These are phyloP conservation scores for Meganola albula DNA, from an alignment of 2,888 invertebrate genomes.

Conservation along the genomic window DNA sequence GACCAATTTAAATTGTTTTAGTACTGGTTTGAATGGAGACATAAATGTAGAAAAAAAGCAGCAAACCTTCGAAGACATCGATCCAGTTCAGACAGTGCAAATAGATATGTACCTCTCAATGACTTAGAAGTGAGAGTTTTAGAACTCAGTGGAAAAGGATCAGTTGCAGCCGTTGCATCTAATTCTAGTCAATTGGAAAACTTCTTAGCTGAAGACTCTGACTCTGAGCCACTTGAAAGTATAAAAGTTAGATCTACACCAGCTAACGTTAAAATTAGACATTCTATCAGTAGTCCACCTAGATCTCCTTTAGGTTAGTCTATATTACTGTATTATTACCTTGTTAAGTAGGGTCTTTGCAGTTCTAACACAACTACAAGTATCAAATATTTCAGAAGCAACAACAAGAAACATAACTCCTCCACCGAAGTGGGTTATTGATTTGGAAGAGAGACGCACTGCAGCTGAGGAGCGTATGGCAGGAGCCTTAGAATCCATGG, in stretches of 20 bases:
- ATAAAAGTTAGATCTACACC: constrained; percentile 33
- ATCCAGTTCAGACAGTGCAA: constrained; percentile 35
- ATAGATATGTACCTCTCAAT: constrained; percentile 51
- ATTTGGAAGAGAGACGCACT: constrained; percentile 57
- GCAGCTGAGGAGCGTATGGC: constrained; percentile 62
- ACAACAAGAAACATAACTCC: constrained; percentile 36
- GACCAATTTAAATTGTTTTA: constrained; percentile 29
- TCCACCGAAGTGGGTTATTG: constrained; percentile 62
- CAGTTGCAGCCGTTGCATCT: constrained; percentile 29
- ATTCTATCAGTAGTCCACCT: constrained; percentile 13
- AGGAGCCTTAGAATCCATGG: constrained; percentile 53
- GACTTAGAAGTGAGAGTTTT: constrained; percentile 61
- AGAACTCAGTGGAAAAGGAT: constrained; percentile 48
- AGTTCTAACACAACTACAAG: background rate
- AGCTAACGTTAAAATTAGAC: constrained; percentile 16
- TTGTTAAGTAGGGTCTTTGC: too few relatives aligned
- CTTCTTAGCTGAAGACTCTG: constrained; percentile 48
- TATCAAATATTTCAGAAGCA: constrained; percentile 37
- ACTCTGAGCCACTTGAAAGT: constrained; percentile 46
- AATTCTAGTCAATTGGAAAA: constrained; percentile 42
- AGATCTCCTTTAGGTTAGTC: constrained; percentile 20
- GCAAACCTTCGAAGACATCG: constrained; percentile 46
- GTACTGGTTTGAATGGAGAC: constrained; percentile 70
- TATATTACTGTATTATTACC: too few relatives aligned
- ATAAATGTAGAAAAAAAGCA: constrained; percentile 63